Evolutionary conservation across 1,140 invertebrate species (phyloP), one percentile per base, ranked within the genome.

Genomic region (Tetragonula clypearis): DNA sequence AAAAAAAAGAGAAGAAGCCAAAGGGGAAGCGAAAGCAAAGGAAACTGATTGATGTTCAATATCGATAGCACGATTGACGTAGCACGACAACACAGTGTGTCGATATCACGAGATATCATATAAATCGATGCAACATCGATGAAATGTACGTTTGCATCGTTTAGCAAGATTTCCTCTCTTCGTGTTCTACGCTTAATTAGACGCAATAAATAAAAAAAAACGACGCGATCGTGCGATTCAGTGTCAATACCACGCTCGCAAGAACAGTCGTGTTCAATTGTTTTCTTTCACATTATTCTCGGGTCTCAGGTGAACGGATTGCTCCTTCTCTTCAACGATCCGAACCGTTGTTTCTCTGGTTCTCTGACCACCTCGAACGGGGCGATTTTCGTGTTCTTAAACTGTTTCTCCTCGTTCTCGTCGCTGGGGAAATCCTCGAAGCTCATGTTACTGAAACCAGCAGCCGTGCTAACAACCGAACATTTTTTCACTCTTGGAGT

Each of bases 391-490:
- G 68, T 53, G 6, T 87, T 88, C 41, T 83, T 91, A 1, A 90
- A 76, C 17, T 92, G 90, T 78, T 91, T 92, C 56, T 95, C 94
- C 26, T 94, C 92, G 58, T 95, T 95, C 79, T 97, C 96, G 86
- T 97, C 97, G 35, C 96, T 96, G 2, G 96, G 96, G 89, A 97
- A 97, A 92, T 97, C 97, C 92, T 97, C 97, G 88, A 97, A 97
- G 89, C 97, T 97, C 96, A 97, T 97, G 90, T 97, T 97, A 87
- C 96, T 97, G 86, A 97, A 97, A 8, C 97, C 97, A 5, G 95
- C 95, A 65, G 91, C 90, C 4, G 88, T 88, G 21, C 15, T 49
- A 0, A 86, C 86, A 0, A 88, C 79, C 1, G 71, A 79, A 55
- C 81, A 88, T 71, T 94, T 94, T 55, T 94, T 95, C 0, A 84